Evolutionary conservation across 1,140 invertebrate genomes (phyloP), one percentile per base, ranked within the genome.

Genomic region (Rhopalosiphum maidis): DNA sequence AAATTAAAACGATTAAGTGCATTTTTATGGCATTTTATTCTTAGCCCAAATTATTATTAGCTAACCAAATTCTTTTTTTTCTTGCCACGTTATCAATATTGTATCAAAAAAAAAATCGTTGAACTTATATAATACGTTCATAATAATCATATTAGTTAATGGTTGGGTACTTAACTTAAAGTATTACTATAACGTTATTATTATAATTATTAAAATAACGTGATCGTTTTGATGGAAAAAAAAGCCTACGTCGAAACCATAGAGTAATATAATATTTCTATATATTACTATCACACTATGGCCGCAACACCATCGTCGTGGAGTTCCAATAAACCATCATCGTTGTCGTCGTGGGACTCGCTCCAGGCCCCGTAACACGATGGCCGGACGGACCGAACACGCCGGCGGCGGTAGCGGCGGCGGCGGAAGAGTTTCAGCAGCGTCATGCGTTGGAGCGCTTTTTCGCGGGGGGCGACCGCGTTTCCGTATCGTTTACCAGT

Each of bases 401-500:
- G 46, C 15, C 15, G 43, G 25, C 46, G 30, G 86, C 46, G 86
- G 46, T 30, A 25, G 85, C 90, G 41, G 41, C 41, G 54, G 23
- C 91, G 46, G 35, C 48, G 37, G 18, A 25, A 30, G 41, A 68
- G 41, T 91, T 91, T 91, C 90, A 68, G 43, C 43, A 35, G 43
- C 82, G 91, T 93, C 82, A 22, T 68, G 91, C 77, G 48, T 85
- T 83, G 48, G 48, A 86, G 68, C 82, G 82, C 46, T 93, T 86
- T 85, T 86, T 37, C 82, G 35, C 43, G 82, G 48, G 48, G 48
- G 23, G 37, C 82, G 8, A 51, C 90, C 68, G 90, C 90, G 43
- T 91, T 91, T 91, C 77, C 91, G 91, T 93, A 93, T 54, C 91
- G 91, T 86, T 93, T 93, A 86, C 48, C 54, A 93, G 91, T 93